Evolutionary conservation across 2,888 invertebrate species (phyloP).

Genomic region (Cylindroiulus punctatus): DNA sequence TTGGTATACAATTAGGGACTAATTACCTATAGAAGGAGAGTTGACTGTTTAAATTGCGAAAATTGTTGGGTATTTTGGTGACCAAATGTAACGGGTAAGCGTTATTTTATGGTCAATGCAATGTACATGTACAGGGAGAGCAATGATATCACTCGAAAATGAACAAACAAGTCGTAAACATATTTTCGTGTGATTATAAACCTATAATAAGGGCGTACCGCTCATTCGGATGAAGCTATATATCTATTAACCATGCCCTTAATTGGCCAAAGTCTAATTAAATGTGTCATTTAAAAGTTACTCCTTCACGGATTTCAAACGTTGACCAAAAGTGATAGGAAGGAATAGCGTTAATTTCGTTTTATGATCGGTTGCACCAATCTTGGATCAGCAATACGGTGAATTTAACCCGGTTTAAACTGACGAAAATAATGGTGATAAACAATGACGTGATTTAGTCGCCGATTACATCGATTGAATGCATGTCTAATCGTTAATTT

Average conservation of each 20-base stretch:
- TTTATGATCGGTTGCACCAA: background rate
- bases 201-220: conserved; percentile 6
- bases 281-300: background rate
- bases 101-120: background rate
- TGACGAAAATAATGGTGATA: too few relatives aligned
- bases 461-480: too few relatives aligned
- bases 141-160: conserved; percentile 32
- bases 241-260: background rate
- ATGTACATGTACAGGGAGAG: background rate
- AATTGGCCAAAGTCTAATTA: conserved; percentile 5
- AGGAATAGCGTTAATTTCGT: background rate
- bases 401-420: too few relatives aligned
- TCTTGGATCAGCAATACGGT: too few relatives aligned
- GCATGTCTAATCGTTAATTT: too few relatives aligned
- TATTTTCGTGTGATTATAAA: background rate
- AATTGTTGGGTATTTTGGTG: background rate
- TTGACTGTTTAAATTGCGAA: background rate
- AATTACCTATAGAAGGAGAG: background rate
- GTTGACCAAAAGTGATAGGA: too few relatives aligned
- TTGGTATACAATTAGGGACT: background rate
- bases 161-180: conserved; percentile 31
- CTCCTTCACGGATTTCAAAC: background rate
- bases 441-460: too few relatives aligned
- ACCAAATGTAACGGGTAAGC: background rate
- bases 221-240: background rate